Evolutionary conservation across 1,140 invertebrate species (phyloP).

Genomic region (Caenorhabditis remanei): DNA sequence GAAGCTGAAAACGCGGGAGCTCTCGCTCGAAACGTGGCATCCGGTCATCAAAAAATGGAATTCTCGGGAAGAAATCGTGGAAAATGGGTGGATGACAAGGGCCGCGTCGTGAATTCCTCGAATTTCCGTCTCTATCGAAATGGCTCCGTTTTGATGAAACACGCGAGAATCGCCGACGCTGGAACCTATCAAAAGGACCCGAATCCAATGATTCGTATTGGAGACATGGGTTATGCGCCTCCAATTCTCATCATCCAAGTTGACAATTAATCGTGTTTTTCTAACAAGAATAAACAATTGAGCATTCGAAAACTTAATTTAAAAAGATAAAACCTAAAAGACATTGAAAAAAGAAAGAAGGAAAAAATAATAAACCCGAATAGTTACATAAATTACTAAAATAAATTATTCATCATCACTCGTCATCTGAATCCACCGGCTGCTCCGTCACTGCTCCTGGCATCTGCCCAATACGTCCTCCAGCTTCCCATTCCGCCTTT

Average conservation of each 20-base stretch:
- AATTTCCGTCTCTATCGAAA: not conserved
- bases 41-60: not conserved
- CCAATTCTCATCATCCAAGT: slow-evolving; percentile 36
- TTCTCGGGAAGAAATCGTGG: not conserved
- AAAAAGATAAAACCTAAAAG: not conserved
- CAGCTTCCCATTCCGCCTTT: not conserved
- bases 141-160: not conserved
- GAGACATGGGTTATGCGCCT: slow-evolving; percentile 38
- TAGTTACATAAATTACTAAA: not conserved
- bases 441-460: not conserved
- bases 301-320: not conserved
- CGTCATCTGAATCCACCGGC: slow-evolving; percentile 37
- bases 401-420: not conserved
- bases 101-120: not conserved
- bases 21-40: not conserved
- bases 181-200: slow-evolving; percentile 48
- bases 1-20: not conserved
- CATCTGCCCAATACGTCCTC: not conserved
- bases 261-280: not conserved
- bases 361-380: not conserved
- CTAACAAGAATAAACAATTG: not conserved
- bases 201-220: slow-evolving; percentile 21
- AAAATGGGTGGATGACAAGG: not conserved
- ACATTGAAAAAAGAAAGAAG: not conserved
- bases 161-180: not conserved